Base-by-base conservation (phyloP, 1,140 invertebrate genomes). In the Caenorhabditis brenneri region DNA sequence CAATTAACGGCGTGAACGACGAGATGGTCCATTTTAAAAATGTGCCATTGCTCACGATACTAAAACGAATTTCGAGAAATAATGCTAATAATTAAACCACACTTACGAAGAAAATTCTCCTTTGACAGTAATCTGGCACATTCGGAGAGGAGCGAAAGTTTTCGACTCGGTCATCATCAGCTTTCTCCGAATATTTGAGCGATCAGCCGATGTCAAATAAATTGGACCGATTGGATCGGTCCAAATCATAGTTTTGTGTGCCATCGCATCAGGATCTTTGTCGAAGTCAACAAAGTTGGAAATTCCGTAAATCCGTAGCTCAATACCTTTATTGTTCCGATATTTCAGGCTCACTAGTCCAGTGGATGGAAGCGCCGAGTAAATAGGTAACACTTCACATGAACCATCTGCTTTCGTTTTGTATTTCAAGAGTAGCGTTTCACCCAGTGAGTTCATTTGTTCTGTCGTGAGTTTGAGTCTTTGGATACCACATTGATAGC, bases 111-210 rank as follows among this genome's bases (percentile, higher is more conserved):
- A 36, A 16, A 74, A 74, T 9, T 74, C 65, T 4, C 12, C 36
- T 19, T 74, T 74, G n/a, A 74, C 36, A 24, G 65, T 74, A n/a
- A 74, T 46, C 10, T 74, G 65, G 10, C 36, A 46, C 65, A 74
- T 42, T 74, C 65, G n/a, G 5, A 74, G n/a, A n/a, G 65, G 65
- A 5, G 65, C 65, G 36, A 74, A 74, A 9, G 42, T n/a, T n/a
- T 42, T 31, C 36, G 4, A 9, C n/a, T 74, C 65, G 0, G 65
- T 24, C 22, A 24, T 22, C 36, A 19, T 33, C 29, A 15, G 6
- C 36, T 74, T 74, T 15, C 65, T 5, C 27, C 65, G 65, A 12
- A 74, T 74, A 42, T 42, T 74, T 2, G 65, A 12, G 42, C 65
- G 36, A 22, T 74, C 65, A 6, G 36, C 65, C 6, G 33, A 7